Conservation (phyloP, 2,888 invertebrate species). For the Mesochorus sp. region DNA sequence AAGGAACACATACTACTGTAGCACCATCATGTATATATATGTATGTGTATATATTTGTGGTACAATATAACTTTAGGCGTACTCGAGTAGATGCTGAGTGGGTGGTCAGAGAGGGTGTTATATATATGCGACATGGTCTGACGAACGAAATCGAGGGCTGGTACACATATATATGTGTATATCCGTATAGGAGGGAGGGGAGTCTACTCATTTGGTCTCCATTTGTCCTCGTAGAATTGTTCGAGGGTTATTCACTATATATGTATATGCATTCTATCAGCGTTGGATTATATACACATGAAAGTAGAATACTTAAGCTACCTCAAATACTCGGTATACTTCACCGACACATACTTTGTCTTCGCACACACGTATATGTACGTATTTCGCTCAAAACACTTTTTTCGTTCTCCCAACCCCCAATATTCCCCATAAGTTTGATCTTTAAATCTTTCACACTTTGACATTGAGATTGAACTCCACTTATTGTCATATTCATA, state of each 20-base stretch:
- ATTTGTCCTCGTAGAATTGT: conserved; percentile 71
- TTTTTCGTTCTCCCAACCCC: conserved; percentile 11
- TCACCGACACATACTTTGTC: conserved; percentile 13
- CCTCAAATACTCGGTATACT: conserved; percentile 48
- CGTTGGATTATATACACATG: conserved; percentile 18
- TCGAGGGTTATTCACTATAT: conserved; percentile 67
- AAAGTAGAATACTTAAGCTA: conserved; percentile 53
- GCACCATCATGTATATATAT: no score
- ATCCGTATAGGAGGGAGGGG: conserved; percentile 48
- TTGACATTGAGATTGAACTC: not conserved
- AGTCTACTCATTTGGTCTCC: conserved; percentile 72
- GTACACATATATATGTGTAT: not conserved
- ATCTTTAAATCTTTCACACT: conserved; percentile 21
- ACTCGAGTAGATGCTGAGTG: conserved; percentile 69
- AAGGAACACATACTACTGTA: conserved; percentile 15
- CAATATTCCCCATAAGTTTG: conserved; percentile 14
- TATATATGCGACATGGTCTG: conserved; percentile 30
- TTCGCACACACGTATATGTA: not conserved
- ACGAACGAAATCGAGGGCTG: conserved; percentile 47
- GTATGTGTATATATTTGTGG: conserved; percentile 1
- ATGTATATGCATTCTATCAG: conserved; percentile 17
- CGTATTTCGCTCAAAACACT: conserved; percentile 11
- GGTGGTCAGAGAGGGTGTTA: conserved; percentile 60
- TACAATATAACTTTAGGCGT: conserved; percentile 59
- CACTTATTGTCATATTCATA: not conserved